A percentile compares a stretch with the other conserved stretches of the same genome.
These are phyloP conservation scores for Drosophila athabasca DNA, from an alignment of 1,140 invertebrate species.

Conservation along the genomic window DNA sequence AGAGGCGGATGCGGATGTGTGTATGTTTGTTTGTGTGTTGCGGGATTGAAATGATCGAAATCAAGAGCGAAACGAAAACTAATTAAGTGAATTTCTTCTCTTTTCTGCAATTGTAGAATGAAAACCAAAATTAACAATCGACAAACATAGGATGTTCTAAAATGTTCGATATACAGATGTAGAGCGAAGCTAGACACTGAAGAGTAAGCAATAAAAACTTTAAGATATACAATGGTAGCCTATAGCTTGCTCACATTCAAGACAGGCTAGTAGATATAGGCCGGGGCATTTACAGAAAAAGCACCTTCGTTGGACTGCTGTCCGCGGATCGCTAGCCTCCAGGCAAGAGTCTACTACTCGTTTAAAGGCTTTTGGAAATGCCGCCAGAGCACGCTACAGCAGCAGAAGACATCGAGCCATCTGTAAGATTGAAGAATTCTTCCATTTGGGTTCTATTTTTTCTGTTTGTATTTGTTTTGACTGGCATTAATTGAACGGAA, in stretches of 20 bases:
- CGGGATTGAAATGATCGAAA: constrained; percentile 65
- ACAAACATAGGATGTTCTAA: constrained; percentile 26
- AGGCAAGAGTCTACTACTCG: constrained; percentile 28
- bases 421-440: constrained; percentile 78
- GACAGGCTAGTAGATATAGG: constrained; percentile 31
- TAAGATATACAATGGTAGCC: constrained; percentile 41
- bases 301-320: constrained; percentile 11
- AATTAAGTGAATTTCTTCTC: constrained; percentile 82
- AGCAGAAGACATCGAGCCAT: constrained; percentile 74
- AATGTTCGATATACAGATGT: constrained; percentile 34
- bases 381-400: constrained; percentile 67
- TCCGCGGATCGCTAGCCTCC: constrained; percentile 37
- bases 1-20: constrained; percentile 31
- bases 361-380: constrained; percentile 65
- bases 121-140: constrained; percentile 48
- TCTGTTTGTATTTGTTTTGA: constrained; percentile 5
- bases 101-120: constrained; percentile 76
- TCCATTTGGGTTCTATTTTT: constrained; percentile 62
- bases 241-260: constrained; percentile 70
- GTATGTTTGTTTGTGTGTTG: constrained; percentile 52
- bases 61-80: constrained; percentile 70
- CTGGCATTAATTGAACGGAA: constrained; percentile 38
- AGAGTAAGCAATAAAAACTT: constrained; percentile 62
- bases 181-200: constrained; percentile 63
- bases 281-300: constrained; percentile 39